phyloP scores from a whole-genome alignment of 2,113 vertebrate species.

The Meles meles region DNA sequence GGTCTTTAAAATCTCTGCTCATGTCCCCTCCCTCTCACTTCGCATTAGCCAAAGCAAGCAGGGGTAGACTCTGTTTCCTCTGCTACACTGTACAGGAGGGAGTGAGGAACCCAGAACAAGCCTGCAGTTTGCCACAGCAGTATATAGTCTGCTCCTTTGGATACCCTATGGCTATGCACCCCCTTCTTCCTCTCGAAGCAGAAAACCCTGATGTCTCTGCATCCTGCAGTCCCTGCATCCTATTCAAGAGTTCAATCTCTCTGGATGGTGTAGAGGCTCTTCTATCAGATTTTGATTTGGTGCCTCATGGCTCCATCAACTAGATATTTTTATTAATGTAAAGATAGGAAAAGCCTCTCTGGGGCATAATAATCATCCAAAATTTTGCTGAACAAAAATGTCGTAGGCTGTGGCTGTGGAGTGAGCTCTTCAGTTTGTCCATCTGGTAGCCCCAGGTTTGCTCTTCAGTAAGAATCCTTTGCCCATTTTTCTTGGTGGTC shows the following conservation, averaged over 20 bases:
- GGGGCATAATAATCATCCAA: neutral
- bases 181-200: neutral
- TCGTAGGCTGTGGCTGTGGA: neutral
- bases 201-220: neutral
- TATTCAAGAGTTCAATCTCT: neutral
- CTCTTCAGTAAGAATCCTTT: neutral
- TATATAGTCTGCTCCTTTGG: neutral
- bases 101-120: neutral
- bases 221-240: neutral
- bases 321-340: neutral
- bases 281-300: neutral
- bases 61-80: neutral
- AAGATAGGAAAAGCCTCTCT: neutral
- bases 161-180: neutral
- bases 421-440: neutral
- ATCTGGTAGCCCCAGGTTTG: neutral
- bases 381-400: neutral
- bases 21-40: neutral
- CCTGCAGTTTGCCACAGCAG: neutral
- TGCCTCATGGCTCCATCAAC: neutral
- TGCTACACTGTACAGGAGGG: neutral
- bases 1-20: neutral
- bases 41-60: too few relatives aligned
- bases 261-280: too few relatives aligned
- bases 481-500: neutral